Percentiles rank a stretch among this genome's conserved stretches.
Evolutionary conservation across 2,797 vertebrate species (phyloP).

Genomic region (Squalus acanthias): DNA sequence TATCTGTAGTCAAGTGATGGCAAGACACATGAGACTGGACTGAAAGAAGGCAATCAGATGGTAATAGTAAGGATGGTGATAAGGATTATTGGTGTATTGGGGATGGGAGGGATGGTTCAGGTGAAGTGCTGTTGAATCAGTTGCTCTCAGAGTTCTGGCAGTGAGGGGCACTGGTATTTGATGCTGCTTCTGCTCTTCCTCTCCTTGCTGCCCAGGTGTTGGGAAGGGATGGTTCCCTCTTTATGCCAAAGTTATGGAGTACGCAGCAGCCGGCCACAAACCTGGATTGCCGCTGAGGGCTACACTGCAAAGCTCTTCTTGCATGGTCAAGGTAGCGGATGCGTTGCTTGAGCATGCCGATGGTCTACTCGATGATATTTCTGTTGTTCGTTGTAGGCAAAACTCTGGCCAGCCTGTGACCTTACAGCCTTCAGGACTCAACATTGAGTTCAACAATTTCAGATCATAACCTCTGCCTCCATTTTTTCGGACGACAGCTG

Average conservation of each 20-base stretch:
- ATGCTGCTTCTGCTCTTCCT: neutral
- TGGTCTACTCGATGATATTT: neutral
- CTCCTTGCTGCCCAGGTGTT: neutral
- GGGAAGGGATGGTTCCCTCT: neutral
- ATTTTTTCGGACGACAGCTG: no score
- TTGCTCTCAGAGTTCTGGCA: neutral
- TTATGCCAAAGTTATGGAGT: neutral
- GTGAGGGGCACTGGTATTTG: neutral
- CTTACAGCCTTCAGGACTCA: no score
- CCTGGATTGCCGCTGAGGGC: neutral
- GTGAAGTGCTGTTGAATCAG: neutral
- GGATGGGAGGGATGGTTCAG: neutral
- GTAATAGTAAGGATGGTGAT: neutral
- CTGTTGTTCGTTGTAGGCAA: neutral
- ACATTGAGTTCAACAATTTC: no score
- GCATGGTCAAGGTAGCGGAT: neutral
- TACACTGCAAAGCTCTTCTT: neutral
- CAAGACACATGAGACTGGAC: neutral
- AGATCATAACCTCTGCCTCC: no score
- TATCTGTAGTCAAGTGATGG: neutral
- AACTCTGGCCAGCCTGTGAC: neutral
- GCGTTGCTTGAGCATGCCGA: neutral
- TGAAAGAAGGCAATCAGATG: neutral
- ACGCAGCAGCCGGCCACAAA: neutral
- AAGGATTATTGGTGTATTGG: neutral